These are phyloP conservation scores for Dryobota labecula DNA, from an alignment of 2,888 invertebrate species.

Conservation along the genomic window DNA sequence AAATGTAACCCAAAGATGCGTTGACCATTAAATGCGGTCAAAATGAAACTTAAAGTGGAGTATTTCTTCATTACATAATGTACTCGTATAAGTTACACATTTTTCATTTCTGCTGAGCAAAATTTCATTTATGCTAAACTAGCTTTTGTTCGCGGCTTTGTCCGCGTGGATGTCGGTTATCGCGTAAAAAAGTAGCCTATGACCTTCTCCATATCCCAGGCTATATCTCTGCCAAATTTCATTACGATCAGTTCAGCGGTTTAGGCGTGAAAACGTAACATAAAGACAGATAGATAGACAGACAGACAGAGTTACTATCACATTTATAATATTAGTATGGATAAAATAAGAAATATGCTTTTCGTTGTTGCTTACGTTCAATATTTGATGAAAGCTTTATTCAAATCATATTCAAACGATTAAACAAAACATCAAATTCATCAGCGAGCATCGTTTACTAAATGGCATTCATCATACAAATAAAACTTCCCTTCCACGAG, in stretches of 20 bases:
- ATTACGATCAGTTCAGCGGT: too few relatives aligned
- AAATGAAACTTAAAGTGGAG: not conserved
- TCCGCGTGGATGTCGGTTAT: too few relatives aligned
- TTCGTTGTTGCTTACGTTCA: not conserved
- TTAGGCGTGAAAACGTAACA: too few relatives aligned
- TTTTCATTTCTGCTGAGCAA: not conserved
- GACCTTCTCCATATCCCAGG: too few relatives aligned
- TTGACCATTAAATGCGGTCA: not conserved
- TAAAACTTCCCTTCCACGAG: constrained; percentile 68
- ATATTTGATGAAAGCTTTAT: constrained; percentile 42
- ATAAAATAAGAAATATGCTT: not conserved
- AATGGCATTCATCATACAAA: constrained; percentile 75
- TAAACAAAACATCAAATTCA: constrained; percentile 68
- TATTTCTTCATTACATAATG: too few relatives aligned
- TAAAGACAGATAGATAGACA: too few relatives aligned
- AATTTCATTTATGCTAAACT: not conserved
- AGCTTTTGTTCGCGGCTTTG: too few relatives aligned
- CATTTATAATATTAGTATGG: too few relatives aligned
- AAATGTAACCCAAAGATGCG: not conserved
- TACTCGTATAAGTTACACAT: too few relatives aligned
- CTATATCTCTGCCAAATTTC: too few relatives aligned
- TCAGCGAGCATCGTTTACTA: constrained; percentile 69
- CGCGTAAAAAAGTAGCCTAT: too few relatives aligned
- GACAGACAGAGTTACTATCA: too few relatives aligned
- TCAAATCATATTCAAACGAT: constrained; percentile 60